Conservation (phyloP, 2,797 vertebrate genomes). For the Pitangus sulphuratus region DNA sequence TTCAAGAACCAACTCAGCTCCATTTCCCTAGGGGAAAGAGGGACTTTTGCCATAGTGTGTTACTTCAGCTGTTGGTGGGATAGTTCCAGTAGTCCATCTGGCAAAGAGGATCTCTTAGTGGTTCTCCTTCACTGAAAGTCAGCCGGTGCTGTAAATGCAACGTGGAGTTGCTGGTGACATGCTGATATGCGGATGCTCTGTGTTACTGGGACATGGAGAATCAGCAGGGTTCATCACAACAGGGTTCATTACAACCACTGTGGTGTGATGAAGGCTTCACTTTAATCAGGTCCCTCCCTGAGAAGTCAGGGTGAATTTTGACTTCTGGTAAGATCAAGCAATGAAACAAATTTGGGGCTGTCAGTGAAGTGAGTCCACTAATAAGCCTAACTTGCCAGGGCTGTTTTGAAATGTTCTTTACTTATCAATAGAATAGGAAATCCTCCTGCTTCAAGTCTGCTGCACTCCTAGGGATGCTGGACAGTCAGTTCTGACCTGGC, state of each 20-base stretch:
- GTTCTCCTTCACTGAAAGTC: not conserved
- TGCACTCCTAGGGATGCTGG: not conserved
- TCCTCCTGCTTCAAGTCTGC: not conserved
- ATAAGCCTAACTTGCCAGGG: not conserved
- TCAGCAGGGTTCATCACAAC: not conserved
- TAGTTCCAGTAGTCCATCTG: not conserved
- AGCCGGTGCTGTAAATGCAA: not conserved
- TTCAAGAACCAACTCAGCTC: not conserved
- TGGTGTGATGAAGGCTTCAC: not conserved
- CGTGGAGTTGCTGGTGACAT: not conserved
- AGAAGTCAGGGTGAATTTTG: not conserved
- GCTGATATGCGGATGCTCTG: fast-evolving
- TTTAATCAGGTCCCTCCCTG: not conserved
- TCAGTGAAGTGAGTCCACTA: not conserved
- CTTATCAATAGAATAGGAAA: not conserved
- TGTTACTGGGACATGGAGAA: not conserved
- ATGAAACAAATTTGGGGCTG: not conserved
- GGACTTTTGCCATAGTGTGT: not conserved
- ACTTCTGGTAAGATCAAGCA: not conserved
- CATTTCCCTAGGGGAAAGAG: fast-evolving
- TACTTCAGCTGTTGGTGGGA: not conserved
- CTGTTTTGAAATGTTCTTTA: not conserved
- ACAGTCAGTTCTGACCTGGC: not conserved
- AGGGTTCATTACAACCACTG: not conserved
- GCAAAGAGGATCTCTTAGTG: not conserved